Base-by-base conservation (phyloP, 2,797 vertebrate genomes). In the Sebastiscus albofasciatus region DNA sequence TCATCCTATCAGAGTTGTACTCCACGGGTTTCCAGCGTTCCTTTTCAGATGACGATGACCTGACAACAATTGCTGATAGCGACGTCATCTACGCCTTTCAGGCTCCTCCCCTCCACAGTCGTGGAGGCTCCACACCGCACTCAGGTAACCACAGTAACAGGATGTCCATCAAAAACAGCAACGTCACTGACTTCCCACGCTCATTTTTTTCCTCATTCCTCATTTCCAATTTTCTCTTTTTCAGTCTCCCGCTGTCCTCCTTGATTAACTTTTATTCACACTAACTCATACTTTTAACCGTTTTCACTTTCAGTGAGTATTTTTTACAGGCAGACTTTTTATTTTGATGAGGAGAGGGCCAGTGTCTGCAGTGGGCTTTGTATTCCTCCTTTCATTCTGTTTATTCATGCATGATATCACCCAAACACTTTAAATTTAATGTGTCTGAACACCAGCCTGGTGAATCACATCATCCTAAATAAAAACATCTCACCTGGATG, bases 41-140 rank as follows among this genome's bases (percentile, higher is more conserved):
- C 24, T 97, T 98, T 86, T 95, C 91, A 0, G 97, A 99, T 29
- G 91, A 96, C 1, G 97, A 98, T 2, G 97, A 97, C 77, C 91
- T 99, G 93, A 96, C 95, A 2, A 59, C 85, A 6, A 95, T 98
- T 0, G 94, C 97, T 0, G 96, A 97, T 9, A 96, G 93, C 5
- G 97, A 96, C 5, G 95, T 96, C 0, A 89, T 98, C 75, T 98
- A 98, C 2, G 98, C 98, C 86, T 98, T 99, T 85, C 96, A 98
- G 79, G 95, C 94, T 2, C 96, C 97, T 2, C 93, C 92, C 8
- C 77, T 92, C 31, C 77, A 89, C 4, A 82, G 89, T 70, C 92
- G 85, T 24, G 87, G 93, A 73, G 92, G 91, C 79, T 94, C 95
- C 0, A 46, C 88, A 27, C 77, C 75, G 7, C 86, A 87, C 75